phyloP scores from a whole-genome alignment of 1,140 invertebrate genomes.

The Gonatopus flavifemur region DNA sequence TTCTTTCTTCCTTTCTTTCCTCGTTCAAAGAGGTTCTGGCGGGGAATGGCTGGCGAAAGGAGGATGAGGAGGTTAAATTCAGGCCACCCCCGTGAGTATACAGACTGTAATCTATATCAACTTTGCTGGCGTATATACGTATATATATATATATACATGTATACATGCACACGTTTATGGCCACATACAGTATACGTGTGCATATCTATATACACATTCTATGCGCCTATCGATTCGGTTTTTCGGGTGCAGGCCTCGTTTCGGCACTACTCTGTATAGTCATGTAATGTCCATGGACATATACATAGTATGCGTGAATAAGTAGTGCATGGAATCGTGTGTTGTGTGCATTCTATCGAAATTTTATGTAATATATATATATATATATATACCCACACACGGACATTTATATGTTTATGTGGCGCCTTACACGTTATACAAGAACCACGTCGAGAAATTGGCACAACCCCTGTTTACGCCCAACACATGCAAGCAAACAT shows the following conservation, averaged over 20 bases:
- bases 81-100: conserved; percentile 46
- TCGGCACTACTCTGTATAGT: conserved; percentile 38
- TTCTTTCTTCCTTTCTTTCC: conserved; percentile 21
- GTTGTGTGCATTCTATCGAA: conserved; percentile 38
- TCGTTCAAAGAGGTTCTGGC: conserved; percentile 25
- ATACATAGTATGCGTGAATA: too few species aligned
- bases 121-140: conserved; percentile 19
- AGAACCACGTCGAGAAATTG: too few species aligned
- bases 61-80: conserved; percentile 42
- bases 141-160: conserved; percentile 14
- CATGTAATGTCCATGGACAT: conserved; percentile 10
- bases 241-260: conserved; percentile 52
- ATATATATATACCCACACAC: too few species aligned
- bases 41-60: conserved; percentile 3
- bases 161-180: conserved; percentile 3
- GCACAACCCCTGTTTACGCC: too few species aligned
- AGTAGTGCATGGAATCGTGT: too few species aligned
- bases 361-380: conserved; percentile 40
- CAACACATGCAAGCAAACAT: too few species aligned
- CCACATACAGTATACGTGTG: too few species aligned
- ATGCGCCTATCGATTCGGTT: conserved; percentile 56
- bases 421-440: too few species aligned
- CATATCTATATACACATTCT: conserved; percentile 30
- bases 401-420: too few species aligned
- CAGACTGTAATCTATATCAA: conserved; percentile 48